Evolutionary conservation across 2,113 vertebrate genomes (phyloP).

Genomic region (Herpetotheres cachinnans): DNA sequence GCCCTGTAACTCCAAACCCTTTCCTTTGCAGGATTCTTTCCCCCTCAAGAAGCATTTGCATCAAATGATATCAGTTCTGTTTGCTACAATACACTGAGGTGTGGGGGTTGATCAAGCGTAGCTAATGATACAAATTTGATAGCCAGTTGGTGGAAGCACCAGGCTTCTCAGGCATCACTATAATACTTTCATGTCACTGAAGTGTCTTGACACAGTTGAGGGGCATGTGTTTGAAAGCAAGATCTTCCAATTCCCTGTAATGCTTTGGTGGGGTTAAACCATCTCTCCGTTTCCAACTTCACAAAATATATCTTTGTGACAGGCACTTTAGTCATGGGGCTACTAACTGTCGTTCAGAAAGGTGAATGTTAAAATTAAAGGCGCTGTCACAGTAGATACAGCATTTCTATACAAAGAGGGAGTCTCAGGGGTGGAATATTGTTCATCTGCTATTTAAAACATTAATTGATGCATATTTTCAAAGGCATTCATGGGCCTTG

Average conservation of each 20-base stretch:
- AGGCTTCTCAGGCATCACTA: neutral
- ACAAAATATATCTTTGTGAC: neutral
- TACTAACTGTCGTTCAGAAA: neutral
- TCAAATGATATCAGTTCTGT: neutral
- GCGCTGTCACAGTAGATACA: neutral
- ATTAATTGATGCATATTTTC: neutral
- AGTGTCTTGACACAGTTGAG: neutral
- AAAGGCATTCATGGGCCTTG: neutral
- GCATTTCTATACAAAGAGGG: neutral
- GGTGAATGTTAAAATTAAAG: neutral
- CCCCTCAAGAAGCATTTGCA: neutral
- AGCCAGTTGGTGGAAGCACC: neutral
- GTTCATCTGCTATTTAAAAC: neutral
- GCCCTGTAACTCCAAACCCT: neutral
- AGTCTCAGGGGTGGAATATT: neutral
- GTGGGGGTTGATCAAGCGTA: neutral
- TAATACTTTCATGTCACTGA: neutral
- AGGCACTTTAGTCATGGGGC: neutral
- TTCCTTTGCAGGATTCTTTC: neutral
- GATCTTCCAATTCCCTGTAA: neutral
- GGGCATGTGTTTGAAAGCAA: neutral
- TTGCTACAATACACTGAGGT: neutral
- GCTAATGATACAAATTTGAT: neutral
- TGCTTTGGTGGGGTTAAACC: neutral
- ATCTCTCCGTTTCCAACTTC: neutral